These are phyloP conservation scores for Listronotus oregonensis DNA, from an alignment of 1,140 invertebrate genomes.

Conservation along the genomic window DNA sequence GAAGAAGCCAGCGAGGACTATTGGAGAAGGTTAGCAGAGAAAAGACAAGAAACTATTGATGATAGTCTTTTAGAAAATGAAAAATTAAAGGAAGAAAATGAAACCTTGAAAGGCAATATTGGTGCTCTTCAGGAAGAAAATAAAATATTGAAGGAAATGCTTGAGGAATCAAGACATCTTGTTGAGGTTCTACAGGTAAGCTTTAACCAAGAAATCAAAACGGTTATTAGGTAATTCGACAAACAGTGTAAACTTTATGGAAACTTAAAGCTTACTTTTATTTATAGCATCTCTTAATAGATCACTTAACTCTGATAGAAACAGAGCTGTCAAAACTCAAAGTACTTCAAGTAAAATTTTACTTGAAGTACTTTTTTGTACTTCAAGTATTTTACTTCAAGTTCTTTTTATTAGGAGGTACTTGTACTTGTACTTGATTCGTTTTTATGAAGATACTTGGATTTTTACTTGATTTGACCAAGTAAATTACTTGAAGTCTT, in stretches of 20 bases:
- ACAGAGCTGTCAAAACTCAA: too few relatives aligned
- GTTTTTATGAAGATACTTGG: too few relatives aligned
- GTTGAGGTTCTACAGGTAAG: conserved; percentile 65
- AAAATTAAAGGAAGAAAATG: conserved; percentile 65
- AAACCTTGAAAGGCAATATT: conserved; percentile 60
- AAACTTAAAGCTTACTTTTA: conserved; percentile 12
- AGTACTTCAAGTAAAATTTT: too few relatives aligned
- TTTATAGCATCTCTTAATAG: conserved; percentile 12
- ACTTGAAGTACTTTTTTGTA: too few relatives aligned
- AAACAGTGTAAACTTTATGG: too few relatives aligned
- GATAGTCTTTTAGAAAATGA: conserved; percentile 69
- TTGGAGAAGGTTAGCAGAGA: conserved; percentile 71
- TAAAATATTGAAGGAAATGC: conserved; percentile 65
- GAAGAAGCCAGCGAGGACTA: conserved; percentile 69
- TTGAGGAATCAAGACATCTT: conserved; percentile 64
- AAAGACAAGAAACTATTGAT: conserved; percentile 66
- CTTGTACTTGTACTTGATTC: too few relatives aligned
- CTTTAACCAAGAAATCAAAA: background rate
- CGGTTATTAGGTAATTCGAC: too few relatives aligned
- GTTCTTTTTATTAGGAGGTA: too few relatives aligned
- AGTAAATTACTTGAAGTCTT: too few relatives aligned
- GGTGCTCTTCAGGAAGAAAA: conserved; percentile 68
- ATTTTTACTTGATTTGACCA: too few relatives aligned
- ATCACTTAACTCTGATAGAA: too few relatives aligned
- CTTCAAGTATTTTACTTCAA: too few relatives aligned